These are phyloP conservation scores for Cheilinus undulatus DNA, from an alignment of 2,113 vertebrate genomes.

Conservation along the genomic window DNA sequence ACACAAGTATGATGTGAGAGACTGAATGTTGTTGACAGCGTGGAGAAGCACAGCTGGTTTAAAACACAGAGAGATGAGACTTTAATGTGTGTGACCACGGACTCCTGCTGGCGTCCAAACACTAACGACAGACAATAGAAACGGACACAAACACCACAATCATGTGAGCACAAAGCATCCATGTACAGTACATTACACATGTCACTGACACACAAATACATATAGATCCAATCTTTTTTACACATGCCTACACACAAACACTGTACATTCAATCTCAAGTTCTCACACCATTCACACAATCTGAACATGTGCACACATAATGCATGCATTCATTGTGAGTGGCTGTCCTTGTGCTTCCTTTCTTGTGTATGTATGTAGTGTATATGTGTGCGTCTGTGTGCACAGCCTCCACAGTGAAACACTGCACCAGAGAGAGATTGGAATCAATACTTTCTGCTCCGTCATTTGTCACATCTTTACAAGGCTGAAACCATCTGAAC, in stretches of 20 bases:
- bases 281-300: slow-evolving; percentile 32
- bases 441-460: slow-evolving; percentile 97
- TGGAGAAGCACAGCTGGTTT: slow-evolving; percentile 75
- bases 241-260: slow-evolving; percentile 16
- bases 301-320: slow-evolving; percentile 18
- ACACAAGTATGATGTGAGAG: slow-evolving; percentile 35
- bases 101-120: slow-evolving; percentile 67
- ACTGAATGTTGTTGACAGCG: slow-evolving; percentile 71
- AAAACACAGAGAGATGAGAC: slow-evolving; percentile 74
- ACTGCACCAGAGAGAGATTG: slow-evolving; percentile 94
- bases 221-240: slow-evolving; percentile 10
- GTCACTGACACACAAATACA: slow-evolving; percentile 39
- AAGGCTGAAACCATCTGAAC: slow-evolving; percentile 92
- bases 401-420: slow-evolving; percentile 91
- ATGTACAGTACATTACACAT: slow-evolving; percentile 40
- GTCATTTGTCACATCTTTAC: slow-evolving; percentile 99
- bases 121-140: slow-evolving; percentile 56
- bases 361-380: slow-evolving; percentile 8
- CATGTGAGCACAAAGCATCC: slow-evolving; percentile 28
- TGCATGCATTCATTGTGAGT: slow-evolving; percentile 53
- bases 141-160: slow-evolving; percentile 21
- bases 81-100: slow-evolving; percentile 76
- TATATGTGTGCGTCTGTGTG: slow-evolving; percentile 36
- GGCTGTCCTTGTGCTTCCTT: slow-evolving; percentile 37
- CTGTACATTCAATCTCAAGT: slow-evolving; percentile 42